A percentile compares a stretch with the other conserved stretches of the same genome.
Evolutionary conservation across 2,113 vertebrate genomes (phyloP).

Genomic region (Phylloscopus trochilus): DNA sequence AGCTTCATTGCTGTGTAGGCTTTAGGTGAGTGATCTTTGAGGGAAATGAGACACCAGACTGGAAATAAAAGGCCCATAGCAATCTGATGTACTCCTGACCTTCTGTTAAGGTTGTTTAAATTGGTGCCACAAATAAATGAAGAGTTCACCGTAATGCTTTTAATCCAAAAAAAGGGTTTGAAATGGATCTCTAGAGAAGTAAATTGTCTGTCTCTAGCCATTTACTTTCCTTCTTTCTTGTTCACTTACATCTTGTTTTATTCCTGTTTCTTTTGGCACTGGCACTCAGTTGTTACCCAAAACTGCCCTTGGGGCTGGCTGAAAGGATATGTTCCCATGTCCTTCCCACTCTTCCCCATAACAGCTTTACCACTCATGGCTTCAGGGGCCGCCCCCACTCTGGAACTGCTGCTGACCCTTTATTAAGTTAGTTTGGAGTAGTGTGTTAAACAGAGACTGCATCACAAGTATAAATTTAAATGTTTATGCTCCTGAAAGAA

Average conservation of each 20-base stretch:
- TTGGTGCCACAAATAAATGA: constrained; percentile 18
- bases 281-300: neutral
- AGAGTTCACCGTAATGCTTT: neutral
- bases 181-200: constrained; percentile 1
- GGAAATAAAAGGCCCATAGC: neutral
- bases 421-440: neutral
- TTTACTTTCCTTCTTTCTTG: neutral
- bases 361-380: neutral
- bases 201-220: neutral
- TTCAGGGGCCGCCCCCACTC: fast-evolving
- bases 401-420: neutral
- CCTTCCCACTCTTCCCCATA: neutral
- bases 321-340: fast-evolving
- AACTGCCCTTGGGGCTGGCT: neutral
- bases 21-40: neutral
- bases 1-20: neutral
- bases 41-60: neutral
- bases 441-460: neutral
- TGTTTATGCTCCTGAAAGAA: neutral
- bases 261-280: neutral
- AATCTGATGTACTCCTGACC: constrained; percentile 35
- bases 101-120: constrained; percentile 14
- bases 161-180: neutral
- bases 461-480: neutral
- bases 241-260: neutral